Evolutionary conservation across 2,113 vertebrate genomes (phyloP).

Genomic region (Muscicapa adusta): DNA sequence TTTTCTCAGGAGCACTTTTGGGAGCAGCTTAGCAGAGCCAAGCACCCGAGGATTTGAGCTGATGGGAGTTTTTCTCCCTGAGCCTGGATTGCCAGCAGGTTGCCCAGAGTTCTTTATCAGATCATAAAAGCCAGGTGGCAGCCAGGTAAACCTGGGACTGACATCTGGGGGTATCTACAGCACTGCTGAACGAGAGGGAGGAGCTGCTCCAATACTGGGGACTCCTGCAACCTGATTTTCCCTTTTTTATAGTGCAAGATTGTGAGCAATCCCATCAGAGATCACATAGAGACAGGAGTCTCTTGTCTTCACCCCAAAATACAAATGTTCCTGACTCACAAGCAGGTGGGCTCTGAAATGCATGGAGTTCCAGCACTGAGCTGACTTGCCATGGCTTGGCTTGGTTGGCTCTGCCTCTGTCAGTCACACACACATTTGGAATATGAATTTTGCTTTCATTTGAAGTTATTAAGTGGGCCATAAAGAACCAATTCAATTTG

Average conservation of each 20-base stretch:
- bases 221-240: not conserved
- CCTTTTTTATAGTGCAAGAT: not conserved
- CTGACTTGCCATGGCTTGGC: not conserved
- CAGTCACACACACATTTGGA: not conserved
- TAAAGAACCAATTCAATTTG: not conserved
- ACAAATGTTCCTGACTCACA: not conserved
- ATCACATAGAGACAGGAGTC: not conserved
- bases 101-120: not conserved
- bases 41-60: not conserved
- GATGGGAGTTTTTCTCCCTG: not conserved
- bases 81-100: not conserved
- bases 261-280: not conserved
- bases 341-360: not conserved
- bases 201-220: not conserved
- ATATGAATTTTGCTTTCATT: not conserved
- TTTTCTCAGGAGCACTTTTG: not conserved
- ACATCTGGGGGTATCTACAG: not conserved
- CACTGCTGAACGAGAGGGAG: fast-evolving
- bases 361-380: not conserved
- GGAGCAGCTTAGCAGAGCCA: not conserved
- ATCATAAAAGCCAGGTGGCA: not conserved
- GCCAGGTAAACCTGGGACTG: not conserved
- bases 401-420: not conserved
- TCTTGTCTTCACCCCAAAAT: not conserved
- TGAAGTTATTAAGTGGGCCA: not conserved